Evolutionary conservation across 2,888 invertebrate species (phyloP).

Genomic region (Folsomia manolachei): DNA sequence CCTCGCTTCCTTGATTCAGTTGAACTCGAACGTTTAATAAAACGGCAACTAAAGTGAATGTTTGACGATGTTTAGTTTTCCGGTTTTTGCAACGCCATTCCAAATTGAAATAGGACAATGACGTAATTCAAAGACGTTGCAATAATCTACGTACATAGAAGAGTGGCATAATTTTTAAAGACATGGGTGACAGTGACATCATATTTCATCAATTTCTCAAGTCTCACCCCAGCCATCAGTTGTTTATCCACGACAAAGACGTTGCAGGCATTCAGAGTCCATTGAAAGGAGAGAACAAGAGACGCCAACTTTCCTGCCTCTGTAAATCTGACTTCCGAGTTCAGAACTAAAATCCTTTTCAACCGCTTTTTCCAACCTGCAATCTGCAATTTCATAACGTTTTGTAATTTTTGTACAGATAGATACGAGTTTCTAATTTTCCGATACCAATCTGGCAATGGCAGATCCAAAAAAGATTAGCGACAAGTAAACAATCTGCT

Average conservation of each 20-base stretch:
- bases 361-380: neutral
- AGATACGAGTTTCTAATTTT: too few species aligned
- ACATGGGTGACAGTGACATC: too few species aligned
- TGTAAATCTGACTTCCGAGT: neutral
- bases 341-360: neutral
- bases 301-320: neutral
- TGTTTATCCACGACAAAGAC: neutral
- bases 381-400: neutral
- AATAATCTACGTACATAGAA: neutral
- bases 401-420: too few species aligned
- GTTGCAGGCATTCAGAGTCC: neutral
- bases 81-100: neutral
- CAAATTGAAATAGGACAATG: neutral
- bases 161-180: neutral
- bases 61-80: too few species aligned
- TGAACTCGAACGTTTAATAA: too few species aligned
- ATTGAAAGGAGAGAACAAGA: neutral
- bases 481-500: neutral
- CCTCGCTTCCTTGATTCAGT: too few species aligned
- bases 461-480: neutral
- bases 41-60: too few species aligned
- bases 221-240: neutral
- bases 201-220: neutral
- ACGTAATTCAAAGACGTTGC: neutral
- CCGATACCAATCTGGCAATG: neutral